Conservation (phyloP, 2,797 vertebrate genomes). For the Cyclura pinguis region DNA sequence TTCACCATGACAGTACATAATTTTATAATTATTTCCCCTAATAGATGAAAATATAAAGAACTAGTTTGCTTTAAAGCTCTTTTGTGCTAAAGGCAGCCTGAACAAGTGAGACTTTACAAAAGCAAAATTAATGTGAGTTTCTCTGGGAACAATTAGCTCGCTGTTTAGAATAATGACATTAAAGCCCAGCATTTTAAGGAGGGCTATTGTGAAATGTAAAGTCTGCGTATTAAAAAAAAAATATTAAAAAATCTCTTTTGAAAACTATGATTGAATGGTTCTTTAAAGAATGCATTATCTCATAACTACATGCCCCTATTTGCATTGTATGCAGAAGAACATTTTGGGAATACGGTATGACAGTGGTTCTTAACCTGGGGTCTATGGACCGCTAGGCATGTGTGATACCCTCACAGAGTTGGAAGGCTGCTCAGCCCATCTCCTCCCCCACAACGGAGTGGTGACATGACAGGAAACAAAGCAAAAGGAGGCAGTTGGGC, state of each 20-base stretch:
- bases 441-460: no score
- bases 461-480: no score
- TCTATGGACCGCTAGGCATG: no score
- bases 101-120: background rate
- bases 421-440: background rate
- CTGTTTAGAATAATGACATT: slow-evolving; percentile 27
- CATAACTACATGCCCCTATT: slow-evolving; percentile 29
- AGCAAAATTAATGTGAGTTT: background rate
- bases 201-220: background rate
- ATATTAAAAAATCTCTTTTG: slow-evolving; percentile 21
- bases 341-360: background rate
- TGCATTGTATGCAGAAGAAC: background rate
- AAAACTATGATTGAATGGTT: slow-evolving; percentile 18
- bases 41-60: background rate
- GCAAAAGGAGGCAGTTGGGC: no score
- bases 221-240: slow-evolving; percentile 14
- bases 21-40: background rate
- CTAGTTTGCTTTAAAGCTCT: background rate
- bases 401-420: no score
- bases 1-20: background rate
- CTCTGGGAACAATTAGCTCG: slow-evolving; percentile 13
- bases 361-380: no score
- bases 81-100: background rate
- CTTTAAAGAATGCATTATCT: slow-evolving; percentile 41
- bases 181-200: background rate